Evolutionary conservation across 2,888 invertebrate genomes (phyloP), one percentile per base, ranked within the genome.

Genomic region (Andrena dorsata): DNA sequence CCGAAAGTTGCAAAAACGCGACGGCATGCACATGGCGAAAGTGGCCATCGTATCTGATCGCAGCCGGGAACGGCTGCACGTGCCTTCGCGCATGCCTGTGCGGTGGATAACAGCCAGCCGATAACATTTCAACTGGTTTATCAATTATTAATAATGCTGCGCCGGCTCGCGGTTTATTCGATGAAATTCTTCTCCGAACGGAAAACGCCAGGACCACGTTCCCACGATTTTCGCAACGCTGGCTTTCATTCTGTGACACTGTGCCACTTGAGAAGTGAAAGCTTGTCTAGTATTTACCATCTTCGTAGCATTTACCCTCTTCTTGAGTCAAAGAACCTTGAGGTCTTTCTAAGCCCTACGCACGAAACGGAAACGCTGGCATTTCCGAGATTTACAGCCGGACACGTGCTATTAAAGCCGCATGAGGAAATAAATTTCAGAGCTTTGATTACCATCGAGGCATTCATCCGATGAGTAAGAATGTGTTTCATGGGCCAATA

Each of bases 61-160:
- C 64, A 32, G 66, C 63, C 77, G 64, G 68, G 66, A 68, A 81
- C 56, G 56, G 41, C 83, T 66, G 71, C 72, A 64, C 60, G 61
- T 71, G 53, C 53, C 66, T 78, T 73, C 75, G 56, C 69, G 72
- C 61, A 56, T 58, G 56, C 63, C 61, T 58, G 23, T n/a, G 2
- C 65, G 23, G 47, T 16, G 70, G 86, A 76, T 85, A 88, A 87
- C 87, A 79, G 73, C 77, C 41, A 83, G 69, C 84, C 79, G 86
- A 90, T 90, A 90, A 85, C 85, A 79, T 87, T 88, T 83, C 88
- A 89, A 90, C 88, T 88, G 88, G 83, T 85, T 85, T 88, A 91
- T 90, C 88, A 83, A 82, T 90, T 89, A 89, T 88, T 89, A 89
- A 89, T 88, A 89, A 89, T 82, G 35, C 77, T 41, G 70, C 61